Evolutionary conservation across 2,113 vertebrate species (phyloP).

Genomic region (Scytalopus superciliaris): DNA sequence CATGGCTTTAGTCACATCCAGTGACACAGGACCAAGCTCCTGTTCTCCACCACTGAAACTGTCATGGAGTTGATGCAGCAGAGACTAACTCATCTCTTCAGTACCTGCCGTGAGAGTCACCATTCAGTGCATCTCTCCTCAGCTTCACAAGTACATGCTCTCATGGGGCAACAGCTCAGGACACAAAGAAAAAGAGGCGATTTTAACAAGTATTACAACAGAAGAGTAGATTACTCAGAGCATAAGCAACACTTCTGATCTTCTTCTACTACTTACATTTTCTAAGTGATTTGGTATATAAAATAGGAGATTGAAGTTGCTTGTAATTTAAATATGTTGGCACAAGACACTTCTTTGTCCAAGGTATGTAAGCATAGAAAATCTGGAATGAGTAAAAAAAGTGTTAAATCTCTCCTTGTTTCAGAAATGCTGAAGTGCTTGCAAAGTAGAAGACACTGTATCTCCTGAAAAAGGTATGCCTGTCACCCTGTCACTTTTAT

Average conservation of each 20-base stretch:
- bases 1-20: neutral
- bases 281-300: neutral
- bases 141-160: neutral
- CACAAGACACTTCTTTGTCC: neutral
- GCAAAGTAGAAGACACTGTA: neutral
- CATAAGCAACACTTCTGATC: neutral
- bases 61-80: neutral
- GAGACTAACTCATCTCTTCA: neutral
- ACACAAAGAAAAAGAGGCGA: neutral
- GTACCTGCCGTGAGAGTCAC: neutral
- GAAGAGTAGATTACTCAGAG: neutral
- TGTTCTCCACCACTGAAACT: neutral
- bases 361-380: neutral
- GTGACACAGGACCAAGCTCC: neutral
- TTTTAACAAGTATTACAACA: neutral
- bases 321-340: neutral
- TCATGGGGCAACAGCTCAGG: neutral
- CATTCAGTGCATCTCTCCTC: neutral
- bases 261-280: neutral
- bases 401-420: neutral
- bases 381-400: neutral
- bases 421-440: neutral
- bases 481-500: neutral
- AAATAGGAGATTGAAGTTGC: neutral
- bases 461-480: neutral